Conservation (phyloP, 2,888 invertebrate species). For the Calameuta filiformis region DNA sequence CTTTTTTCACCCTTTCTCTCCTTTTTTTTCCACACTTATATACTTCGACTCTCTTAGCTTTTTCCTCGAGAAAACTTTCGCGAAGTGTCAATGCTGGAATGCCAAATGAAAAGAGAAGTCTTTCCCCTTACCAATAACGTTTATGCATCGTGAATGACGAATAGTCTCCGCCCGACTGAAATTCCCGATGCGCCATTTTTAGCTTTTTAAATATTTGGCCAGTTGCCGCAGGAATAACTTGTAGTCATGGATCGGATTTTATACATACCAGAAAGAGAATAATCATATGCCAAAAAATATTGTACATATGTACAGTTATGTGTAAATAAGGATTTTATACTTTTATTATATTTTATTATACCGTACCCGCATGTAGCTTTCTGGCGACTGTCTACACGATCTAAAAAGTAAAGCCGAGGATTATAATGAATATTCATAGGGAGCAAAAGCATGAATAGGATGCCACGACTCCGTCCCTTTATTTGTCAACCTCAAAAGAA, state of each 20-base stretch:
- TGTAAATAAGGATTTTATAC: not conserved
- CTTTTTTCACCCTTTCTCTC: not conserved
- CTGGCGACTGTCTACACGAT: not conserved
- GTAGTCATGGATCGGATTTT: not conserved
- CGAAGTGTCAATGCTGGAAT: not conserved
- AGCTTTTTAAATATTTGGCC: constrained; percentile 51
- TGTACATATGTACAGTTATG: not conserved
- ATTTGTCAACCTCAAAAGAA: not conserved
- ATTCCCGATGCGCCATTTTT: constrained; percentile 18
- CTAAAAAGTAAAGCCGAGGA: not conserved
- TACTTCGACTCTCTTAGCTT: not conserved
- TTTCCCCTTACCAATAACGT: constrained; percentile 27
- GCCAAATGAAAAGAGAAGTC: not conserved
- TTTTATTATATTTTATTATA: not conserved
- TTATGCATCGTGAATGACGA: constrained; percentile 33
- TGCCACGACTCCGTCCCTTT: not conserved
- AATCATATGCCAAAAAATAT: not conserved
- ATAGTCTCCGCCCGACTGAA: constrained; percentile 28
- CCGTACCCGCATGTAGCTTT: not conserved
- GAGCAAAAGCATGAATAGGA: not conserved
- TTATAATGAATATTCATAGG: not conserved
- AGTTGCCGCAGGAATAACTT: constrained; percentile 32
- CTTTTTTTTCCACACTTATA: not conserved
- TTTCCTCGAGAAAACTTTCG: not conserved
- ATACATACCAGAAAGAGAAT: not conserved